These are phyloP conservation scores for Toxonevra muliebris DNA, from an alignment of 2,888 invertebrate genomes.

Conservation along the genomic window DNA sequence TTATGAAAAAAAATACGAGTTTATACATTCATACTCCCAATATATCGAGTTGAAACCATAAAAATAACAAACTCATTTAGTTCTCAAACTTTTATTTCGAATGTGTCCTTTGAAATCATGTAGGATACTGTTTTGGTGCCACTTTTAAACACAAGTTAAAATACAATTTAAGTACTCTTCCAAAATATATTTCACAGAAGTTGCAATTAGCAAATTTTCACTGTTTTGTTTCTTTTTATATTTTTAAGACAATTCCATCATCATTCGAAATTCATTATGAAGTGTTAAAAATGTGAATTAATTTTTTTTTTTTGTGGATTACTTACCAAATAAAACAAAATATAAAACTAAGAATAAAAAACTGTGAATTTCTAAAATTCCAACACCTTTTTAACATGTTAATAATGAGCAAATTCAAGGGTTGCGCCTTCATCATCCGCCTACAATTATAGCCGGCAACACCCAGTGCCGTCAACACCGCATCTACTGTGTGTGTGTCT, in stretches of 20 bases:
- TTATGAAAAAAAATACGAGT: no score
- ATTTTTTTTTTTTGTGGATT: no score
- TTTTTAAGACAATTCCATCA: no score
- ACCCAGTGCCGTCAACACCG: background rate
- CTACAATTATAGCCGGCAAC: background rate
- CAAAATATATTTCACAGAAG: background rate
- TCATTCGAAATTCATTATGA: conserved; percentile 20
- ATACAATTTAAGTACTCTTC: no score
- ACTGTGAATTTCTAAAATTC: conserved; percentile 15
- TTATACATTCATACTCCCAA: no score
- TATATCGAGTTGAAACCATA: no score
- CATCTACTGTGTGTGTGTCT: background rate
- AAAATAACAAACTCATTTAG: no score
- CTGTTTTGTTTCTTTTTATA: background rate
- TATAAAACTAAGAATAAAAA: background rate
- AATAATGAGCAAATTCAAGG: conserved; percentile 28
- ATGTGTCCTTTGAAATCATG: no score
- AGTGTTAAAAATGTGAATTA: conserved; percentile 5
- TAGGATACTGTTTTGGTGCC: no score
- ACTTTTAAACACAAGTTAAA: no score
- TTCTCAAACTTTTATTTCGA: no score
- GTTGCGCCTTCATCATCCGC: background rate
- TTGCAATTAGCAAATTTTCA: conserved; percentile 9
- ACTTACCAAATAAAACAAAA: background rate
- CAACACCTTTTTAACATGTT: conserved; percentile 23